Percentiles rank a stretch among this genome's conserved stretches.
Conservation (phyloP, 2,888 invertebrate species). For the Anthophora plumipes region DNA sequence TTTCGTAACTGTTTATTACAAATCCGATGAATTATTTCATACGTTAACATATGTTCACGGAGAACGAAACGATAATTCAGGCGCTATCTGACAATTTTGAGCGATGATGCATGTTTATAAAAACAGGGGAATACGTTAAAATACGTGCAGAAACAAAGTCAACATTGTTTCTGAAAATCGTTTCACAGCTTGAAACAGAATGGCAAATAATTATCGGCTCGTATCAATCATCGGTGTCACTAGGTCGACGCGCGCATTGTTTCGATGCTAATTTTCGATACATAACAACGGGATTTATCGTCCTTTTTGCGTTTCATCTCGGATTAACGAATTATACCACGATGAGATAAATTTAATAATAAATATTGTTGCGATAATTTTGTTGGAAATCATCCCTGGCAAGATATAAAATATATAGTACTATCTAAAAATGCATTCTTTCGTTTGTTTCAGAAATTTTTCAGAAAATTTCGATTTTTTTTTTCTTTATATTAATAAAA, state of each 20-base stretch:
- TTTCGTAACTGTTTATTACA: no score
- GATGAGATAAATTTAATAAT: conserved; percentile 2
- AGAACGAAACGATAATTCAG: neutral
- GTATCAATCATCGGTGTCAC: conserved; percentile 11
- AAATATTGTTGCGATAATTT: neutral
- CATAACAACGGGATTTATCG: neutral
- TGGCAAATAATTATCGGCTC: conserved; percentile 14
- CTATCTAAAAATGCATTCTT: neutral
- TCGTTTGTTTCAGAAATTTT: no score
- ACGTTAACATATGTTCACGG: neutral
- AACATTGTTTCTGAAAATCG: conserved; percentile 1
- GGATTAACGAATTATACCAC: neutral
- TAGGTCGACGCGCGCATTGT: conserved; percentile 1
- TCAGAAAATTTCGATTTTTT: no score
- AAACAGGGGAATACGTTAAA: neutral
- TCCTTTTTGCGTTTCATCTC: neutral
- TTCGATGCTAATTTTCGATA: conserved; percentile 9
- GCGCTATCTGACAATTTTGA: neutral
- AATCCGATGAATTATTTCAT: neutral
- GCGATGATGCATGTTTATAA: neutral
- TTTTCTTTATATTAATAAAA: no score
- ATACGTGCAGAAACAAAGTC: no score
- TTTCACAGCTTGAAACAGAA: neutral
- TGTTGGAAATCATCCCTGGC: neutral
- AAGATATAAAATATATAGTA: neutral